phyloP scores from a whole-genome alignment of 2,888 invertebrate genomes.

The Asteroscopus sphinx region DNA sequence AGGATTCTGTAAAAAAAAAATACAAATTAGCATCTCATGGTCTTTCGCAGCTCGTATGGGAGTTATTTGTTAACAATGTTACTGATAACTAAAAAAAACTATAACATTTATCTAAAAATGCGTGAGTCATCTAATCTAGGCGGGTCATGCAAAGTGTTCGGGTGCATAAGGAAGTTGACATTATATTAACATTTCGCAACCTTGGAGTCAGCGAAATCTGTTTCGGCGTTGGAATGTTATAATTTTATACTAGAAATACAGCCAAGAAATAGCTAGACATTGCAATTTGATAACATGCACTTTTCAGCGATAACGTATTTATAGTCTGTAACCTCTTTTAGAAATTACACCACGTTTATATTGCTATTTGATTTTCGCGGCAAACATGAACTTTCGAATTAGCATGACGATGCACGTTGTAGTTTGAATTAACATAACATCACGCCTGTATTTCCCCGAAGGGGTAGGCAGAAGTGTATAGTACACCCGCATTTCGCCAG shows the following conservation, averaged over 20 bases:
- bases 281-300: constrained; percentile 11
- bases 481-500: too few species aligned
- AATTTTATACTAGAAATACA: constrained; percentile 21
- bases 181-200: constrained; percentile 36
- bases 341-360: constrained; percentile 24
- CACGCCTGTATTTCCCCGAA: too few species aligned
- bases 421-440: neutral
- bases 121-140: constrained; percentile 40
- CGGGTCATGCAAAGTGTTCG: constrained; percentile 34
- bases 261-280: constrained; percentile 11
- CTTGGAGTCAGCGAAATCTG: constrained; percentile 34
- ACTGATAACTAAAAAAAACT: constrained; percentile 7
- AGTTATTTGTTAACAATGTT: too few species aligned
- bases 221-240: constrained; percentile 29
- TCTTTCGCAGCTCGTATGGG: too few species aligned
- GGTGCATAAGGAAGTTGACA: constrained; percentile 56
- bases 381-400: constrained; percentile 21
- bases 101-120: constrained; percentile 8
- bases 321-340: constrained; percentile 16
- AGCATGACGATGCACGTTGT: neutral
- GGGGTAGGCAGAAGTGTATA: too few species aligned
- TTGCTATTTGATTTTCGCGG: constrained; percentile 23
- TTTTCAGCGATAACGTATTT: constrained; percentile 19
- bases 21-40: too few species aligned
- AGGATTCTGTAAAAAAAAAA: too few species aligned